These are phyloP conservation scores for Dromas ardeola DNA, from an alignment of 2,113 vertebrate genomes.

Conservation along the genomic window DNA sequence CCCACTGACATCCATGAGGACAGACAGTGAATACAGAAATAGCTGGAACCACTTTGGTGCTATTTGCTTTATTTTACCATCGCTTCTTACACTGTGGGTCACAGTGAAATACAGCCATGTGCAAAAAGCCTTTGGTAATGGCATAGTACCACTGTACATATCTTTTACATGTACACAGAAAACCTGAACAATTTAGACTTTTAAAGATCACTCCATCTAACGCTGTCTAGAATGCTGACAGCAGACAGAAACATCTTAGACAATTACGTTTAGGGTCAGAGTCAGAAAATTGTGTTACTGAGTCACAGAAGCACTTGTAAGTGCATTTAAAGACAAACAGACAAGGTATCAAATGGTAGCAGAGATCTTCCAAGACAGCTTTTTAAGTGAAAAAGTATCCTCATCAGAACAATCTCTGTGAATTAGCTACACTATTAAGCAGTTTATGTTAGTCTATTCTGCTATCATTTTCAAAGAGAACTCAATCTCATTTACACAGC, in stretches of 20 bases:
- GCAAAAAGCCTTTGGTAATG: not conserved
- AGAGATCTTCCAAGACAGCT: not conserved
- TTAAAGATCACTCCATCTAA: not conserved
- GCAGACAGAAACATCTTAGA: not conserved
- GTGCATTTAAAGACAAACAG: not conserved
- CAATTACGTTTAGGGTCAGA: not conserved
- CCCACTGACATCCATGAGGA: not conserved
- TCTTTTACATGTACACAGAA: not conserved
- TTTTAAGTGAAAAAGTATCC: not conserved
- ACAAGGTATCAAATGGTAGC: not conserved
- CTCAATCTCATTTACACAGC: not conserved
- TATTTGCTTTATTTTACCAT: not conserved
- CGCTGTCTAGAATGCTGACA: not conserved
- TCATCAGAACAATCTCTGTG: not conserved
- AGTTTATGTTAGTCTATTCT: not conserved
- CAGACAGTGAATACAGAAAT: not conserved
- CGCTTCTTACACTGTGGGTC: not conserved
- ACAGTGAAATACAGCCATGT: not conserved
- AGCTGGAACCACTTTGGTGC: not conserved
- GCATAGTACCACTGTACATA: not conserved
- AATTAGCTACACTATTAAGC: not conserved
- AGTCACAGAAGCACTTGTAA: not conserved
- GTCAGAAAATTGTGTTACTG: not conserved
- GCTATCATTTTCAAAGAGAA: not conserved
- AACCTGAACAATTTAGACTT: not conserved